A percentile compares a stretch with the other conserved stretches of the same genome.
Evolutionary conservation across 2,797 vertebrate genomes (phyloP).

Genomic region (Limnodromus scolopaceus): DNA sequence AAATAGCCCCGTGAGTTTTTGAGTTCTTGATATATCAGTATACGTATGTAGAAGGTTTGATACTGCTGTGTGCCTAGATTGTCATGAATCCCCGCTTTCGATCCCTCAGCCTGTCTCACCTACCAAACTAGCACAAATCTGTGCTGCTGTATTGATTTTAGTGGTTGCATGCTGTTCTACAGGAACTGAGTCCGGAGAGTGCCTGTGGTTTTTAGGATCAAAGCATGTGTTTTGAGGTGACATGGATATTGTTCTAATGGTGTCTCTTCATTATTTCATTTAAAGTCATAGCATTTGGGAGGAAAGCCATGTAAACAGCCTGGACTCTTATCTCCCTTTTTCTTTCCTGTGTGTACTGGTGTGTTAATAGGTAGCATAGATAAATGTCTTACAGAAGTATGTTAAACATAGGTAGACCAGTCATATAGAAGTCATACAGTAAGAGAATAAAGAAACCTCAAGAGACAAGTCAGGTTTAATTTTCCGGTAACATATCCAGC

Average conservation of each 20-base stretch:
- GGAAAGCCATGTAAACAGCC: not conserved
- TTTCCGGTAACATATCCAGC: not conserved
- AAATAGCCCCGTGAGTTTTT: not conserved
- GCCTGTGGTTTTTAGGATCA: not conserved
- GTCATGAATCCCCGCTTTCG: not conserved
- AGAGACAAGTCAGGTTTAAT: not conserved
- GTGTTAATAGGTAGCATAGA: not conserved
- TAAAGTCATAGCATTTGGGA: not conserved
- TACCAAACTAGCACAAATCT: not conserved
- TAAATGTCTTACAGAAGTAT: not conserved
- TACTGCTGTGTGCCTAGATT: not conserved
- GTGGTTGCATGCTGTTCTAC: not conserved
- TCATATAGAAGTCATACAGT: not conserved
- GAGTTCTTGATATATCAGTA: accelerated
- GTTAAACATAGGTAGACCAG: not conserved
- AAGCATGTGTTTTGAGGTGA: not conserved
- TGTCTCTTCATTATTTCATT: not conserved
- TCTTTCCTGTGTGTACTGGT: not conserved
- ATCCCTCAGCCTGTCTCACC: not conserved
- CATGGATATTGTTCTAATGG: not conserved
- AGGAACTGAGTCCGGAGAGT: not conserved
- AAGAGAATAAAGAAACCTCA: not conserved
- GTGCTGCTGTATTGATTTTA: not conserved
- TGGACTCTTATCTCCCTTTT: not conserved
- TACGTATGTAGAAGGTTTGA: accelerated